Conservation (phyloP, 2,797 vertebrate species). For the Myoxocephalus aenaeus region DNA sequence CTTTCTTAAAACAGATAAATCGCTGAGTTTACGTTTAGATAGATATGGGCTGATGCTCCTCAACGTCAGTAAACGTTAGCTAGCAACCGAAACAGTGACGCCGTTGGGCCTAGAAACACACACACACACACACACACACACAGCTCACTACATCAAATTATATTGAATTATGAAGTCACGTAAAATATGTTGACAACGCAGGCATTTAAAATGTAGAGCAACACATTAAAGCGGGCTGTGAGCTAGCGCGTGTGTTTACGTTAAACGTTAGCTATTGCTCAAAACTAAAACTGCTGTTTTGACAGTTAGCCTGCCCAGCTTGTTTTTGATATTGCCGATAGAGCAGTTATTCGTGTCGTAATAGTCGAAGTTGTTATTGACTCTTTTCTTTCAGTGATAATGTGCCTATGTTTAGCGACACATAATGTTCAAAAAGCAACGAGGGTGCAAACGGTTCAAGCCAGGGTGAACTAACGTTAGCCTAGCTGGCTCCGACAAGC, state of each 20-base stretch:
- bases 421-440: not conserved
- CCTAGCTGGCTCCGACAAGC: slow-evolving; percentile 50
- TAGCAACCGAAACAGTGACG: slow-evolving; percentile 61
- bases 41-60: slow-evolving; percentile 44
- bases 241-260: not conserved
- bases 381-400: not conserved
- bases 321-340: not conserved
- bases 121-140: slow-evolving; percentile 32
- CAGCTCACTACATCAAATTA: not conserved
- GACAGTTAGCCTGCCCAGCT: slow-evolving; percentile 62
- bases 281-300: slow-evolving; percentile 49
- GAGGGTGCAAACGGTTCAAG: not conserved
- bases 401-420: not conserved
- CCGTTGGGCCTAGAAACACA: slow-evolving; percentile 64
- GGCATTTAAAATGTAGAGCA: not conserved
- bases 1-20: not conserved
- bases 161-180: not conserved
- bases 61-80: slow-evolving; percentile 30
- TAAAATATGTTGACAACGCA: not conserved
- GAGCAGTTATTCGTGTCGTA: not conserved
- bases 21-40: not conserved
- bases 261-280: slow-evolving; percentile 37
- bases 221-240: not conserved
- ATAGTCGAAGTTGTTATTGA: no score
- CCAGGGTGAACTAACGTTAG: slow-evolving; percentile 49